phyloP scores from a whole-genome alignment of 37 sponge, comb jelly and placozoan species.

The Petrosia ficiformis region DNA sequence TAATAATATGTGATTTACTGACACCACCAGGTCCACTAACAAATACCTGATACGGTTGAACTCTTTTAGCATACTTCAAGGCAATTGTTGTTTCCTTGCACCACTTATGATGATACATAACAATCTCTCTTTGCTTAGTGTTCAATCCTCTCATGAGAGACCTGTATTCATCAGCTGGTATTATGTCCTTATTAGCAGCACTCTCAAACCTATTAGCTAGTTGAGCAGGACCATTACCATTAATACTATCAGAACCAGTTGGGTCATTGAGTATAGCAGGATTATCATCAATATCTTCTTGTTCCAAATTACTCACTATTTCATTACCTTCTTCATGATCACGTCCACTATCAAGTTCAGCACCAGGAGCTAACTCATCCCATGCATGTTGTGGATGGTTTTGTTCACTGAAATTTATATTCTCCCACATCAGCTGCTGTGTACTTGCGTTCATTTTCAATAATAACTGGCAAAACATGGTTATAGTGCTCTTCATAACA shows the following conservation, averaged over 20 bases:
- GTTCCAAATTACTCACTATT: not conserved
- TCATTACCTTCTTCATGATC: slow-evolving; percentile 13
- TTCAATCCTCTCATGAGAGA: not conserved
- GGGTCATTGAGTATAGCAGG: not conserved
- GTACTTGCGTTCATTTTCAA: slow-evolving; percentile 2
- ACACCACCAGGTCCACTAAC: slow-evolving; percentile 20
- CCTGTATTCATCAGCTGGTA: not conserved
- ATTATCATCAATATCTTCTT: not conserved
- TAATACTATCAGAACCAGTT: not conserved
- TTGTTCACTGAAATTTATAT: not conserved
- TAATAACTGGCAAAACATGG: not conserved
- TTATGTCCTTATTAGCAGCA: not conserved
- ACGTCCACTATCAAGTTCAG: not conserved
- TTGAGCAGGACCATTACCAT: not conserved
- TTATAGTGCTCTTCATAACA: slow-evolving; percentile 1
- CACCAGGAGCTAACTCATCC: slow-evolving; percentile 13
- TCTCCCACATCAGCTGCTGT: not conserved
- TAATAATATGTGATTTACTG: slow-evolving; percentile 11
- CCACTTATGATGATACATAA: slow-evolving; percentile 14
- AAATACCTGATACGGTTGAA: slow-evolving; percentile 17
- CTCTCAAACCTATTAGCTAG: slow-evolving; percentile 6
- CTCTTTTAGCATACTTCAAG: slow-evolving; percentile 7
- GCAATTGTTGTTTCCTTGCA: slow-evolving; percentile 14
- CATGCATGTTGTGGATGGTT: slow-evolving; percentile 29
- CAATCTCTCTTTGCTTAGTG: slow-evolving; percentile 7